Base-by-base conservation (phyloP, 2,113 vertebrate genomes). In the Aegypius monachus region DNA sequence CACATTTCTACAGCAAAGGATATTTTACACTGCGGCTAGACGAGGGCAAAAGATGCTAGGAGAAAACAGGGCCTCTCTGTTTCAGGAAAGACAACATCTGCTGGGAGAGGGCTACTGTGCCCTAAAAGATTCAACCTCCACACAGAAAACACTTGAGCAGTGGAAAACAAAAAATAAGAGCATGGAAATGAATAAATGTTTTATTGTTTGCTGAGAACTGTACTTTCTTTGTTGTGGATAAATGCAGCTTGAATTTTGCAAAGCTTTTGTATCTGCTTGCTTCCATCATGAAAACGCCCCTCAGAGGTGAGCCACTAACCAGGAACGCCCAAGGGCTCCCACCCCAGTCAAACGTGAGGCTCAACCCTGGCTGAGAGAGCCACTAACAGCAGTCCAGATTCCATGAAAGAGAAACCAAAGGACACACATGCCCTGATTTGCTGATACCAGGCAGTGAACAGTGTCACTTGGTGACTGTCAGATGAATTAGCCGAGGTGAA, bases 141-240 rank as follows among this genome's bases (percentile, higher is more conserved):
- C 81, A 93, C 84, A 96, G 63, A 96, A 74, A 90, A 40, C 62
- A 58, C 48, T 72, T 43, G 40, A 90, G 34, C 62, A 93, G 53
- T 25, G 25, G 11, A 93, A 96, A 87, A 78, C 84, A 93, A 90
- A 90, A 87, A 93, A 43, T 2, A 86, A 40, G 36, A 83, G 67
- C 58, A 58, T 5, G 12, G 66, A 80, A 86, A 92, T 4, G 3
- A 87, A 93, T 59, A 63, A 31, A 36, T 21, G 71, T 72, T 75
- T 59, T 79, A 81, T 72, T 93, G 93, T 92, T 66, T 73, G 40
- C 42, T 23, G 38, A 86, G 53, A 82, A 93, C 85, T 77, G 58
- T 8, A 68, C n/a, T 18, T 55, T 61, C 92, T 86, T 88, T 96
- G 71, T 88, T 75, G 53, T 17, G 66, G 40, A 62, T 38, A 82